phyloP scores from a whole-genome alignment of 2,797 vertebrate species.

The Ctenopoma multispine region DNA sequence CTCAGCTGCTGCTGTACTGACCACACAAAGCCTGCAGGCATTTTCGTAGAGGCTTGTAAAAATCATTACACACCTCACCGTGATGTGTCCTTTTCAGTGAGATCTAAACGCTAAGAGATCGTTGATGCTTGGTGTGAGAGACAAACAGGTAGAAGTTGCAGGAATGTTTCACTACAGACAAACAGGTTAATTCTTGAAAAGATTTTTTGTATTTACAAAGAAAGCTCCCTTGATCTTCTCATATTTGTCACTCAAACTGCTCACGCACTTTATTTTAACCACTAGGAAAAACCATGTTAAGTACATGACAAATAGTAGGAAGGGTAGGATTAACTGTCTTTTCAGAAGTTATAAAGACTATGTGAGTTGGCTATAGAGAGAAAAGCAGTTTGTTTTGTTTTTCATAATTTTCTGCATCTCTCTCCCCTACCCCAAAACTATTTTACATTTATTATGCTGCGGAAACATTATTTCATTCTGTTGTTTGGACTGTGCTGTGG shows the following conservation, averaged over 20 bases:
- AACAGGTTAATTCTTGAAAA: constrained; percentile 20
- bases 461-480: constrained; percentile 43
- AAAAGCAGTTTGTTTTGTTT: constrained; percentile 25
- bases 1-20: constrained; percentile 64
- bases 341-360: neutral
- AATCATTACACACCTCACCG: constrained; percentile 57
- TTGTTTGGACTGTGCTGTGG: constrained; percentile 55
- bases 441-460: constrained; percentile 41
- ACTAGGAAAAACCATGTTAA: constrained; percentile 20
- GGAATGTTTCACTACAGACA: constrained; percentile 1
- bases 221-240: constrained; percentile 14
- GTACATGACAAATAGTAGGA: constrained; percentile 34
- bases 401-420: constrained; percentile 24
- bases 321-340: constrained; percentile 20
- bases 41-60: constrained; percentile 62
- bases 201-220: constrained; percentile 13
- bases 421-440: constrained; percentile 18
- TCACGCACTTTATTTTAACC: constrained; percentile 23
- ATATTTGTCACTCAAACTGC: constrained; percentile 22
- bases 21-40: constrained; percentile 51
- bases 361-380: neutral
- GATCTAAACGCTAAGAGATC: constrained; percentile 2
- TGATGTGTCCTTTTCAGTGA: constrained; percentile 33
- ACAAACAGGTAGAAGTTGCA: neutral
- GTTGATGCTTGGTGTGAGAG: neutral